phyloP scores from a whole-genome alignment of 2,888 invertebrate genomes.

The Eupithecia insigniata region DNA sequence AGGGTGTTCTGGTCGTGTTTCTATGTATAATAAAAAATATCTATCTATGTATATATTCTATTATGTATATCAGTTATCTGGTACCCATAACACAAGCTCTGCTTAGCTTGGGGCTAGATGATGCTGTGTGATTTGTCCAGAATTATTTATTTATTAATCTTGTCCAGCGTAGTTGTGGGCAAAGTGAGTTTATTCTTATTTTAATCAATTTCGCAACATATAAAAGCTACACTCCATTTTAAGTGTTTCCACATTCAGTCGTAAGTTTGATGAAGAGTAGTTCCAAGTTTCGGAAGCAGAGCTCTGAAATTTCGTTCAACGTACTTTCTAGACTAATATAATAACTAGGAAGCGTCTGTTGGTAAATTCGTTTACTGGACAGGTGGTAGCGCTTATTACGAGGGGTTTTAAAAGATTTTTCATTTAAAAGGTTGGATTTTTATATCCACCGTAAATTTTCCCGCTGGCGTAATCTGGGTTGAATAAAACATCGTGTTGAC shows the following conservation, averaged over 20 bases:
- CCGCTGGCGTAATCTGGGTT: background rate
- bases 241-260: background rate
- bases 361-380: conserved; percentile 36
- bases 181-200: no score
- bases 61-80: no score
- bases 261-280: background rate
- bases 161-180: no score
- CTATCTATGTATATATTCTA: no score
- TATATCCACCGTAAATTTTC: conserved; percentile 12
- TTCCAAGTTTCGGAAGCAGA: conserved; percentile 17
- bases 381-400: conserved; percentile 34
- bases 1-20: no score
- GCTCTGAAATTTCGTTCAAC: conserved; percentile 18
- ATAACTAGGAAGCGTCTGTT: conserved; percentile 29
- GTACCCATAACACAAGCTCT: no score
- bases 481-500: background rate
- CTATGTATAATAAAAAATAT: no score
- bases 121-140: no score
- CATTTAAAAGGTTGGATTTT: conserved; percentile 15
- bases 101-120: no score
- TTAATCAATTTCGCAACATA: background rate
- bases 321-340: conserved; percentile 26
- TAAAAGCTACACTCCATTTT: background rate
- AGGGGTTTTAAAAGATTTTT: conserved; percentile 29
- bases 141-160: no score